A percentile compares a stretch with the other conserved stretches of the same genome.
Evolutionary conservation across 2,888 invertebrate genomes (phyloP).

Genomic region (Calliphora vomitoria): DNA sequence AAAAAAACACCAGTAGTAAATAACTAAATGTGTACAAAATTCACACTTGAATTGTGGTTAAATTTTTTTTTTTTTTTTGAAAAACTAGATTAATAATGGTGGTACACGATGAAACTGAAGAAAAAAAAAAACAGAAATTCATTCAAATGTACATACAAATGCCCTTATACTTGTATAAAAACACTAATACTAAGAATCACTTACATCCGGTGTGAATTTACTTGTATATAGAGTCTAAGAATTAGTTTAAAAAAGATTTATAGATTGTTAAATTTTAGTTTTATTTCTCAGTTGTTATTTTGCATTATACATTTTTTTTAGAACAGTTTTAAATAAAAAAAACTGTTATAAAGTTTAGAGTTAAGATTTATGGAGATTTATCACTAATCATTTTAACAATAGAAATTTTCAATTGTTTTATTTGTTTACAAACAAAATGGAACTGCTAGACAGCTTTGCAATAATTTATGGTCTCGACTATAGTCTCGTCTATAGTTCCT

Average conservation of each 20-base stretch:
- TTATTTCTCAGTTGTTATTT: not conserved
- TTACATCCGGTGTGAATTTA: slow-evolving; percentile 65
- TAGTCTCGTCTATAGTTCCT: too few species aligned
- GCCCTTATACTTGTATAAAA: slow-evolving; percentile 2
- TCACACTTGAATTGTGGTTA: slow-evolving; percentile 73
- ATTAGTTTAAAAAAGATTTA: slow-evolving; percentile 50
- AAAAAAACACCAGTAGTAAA: slow-evolving; percentile 46
- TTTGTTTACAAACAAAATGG: too few species aligned
- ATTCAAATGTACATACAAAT: slow-evolving; percentile 48
- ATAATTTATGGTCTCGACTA: too few species aligned
- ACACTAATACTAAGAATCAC: slow-evolving; percentile 26
- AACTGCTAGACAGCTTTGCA: too few species aligned
- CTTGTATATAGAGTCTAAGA: slow-evolving; percentile 13
- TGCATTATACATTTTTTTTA: not conserved
- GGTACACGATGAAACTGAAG: not conserved
- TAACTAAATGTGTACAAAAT: slow-evolving; percentile 48
- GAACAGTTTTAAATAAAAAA: not conserved
- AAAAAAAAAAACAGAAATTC: slow-evolving; percentile 15
- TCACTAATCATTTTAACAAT: too few species aligned
- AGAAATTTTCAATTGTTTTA: too few species aligned
- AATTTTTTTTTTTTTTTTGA: slow-evolving; percentile 33
- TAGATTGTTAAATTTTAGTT: slow-evolving; percentile 9
- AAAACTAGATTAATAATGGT: slow-evolving; percentile 69
- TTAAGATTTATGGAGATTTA: not conserved
- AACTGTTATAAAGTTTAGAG: not conserved